These are phyloP conservation scores for Chitala chitala DNA, from an alignment of 2,113 vertebrate genomes.

Conservation along the genomic window DNA sequence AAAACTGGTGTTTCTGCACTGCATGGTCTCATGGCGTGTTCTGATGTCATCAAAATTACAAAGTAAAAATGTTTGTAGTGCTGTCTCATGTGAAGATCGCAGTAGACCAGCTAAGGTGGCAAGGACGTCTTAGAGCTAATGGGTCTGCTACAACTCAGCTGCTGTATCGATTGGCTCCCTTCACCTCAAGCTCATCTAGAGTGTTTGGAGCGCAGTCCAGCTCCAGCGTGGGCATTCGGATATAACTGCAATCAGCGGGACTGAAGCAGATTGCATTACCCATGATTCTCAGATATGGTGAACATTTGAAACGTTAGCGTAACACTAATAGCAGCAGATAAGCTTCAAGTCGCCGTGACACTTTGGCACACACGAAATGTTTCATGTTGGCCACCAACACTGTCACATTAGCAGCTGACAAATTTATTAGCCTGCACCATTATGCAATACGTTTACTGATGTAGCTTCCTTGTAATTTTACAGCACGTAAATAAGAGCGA, in stretches of 20 bases:
- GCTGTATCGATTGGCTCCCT: no score
- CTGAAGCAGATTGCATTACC: neutral
- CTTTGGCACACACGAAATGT: neutral
- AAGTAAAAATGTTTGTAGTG: neutral
- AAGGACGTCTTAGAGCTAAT: no score
- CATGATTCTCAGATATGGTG: no score
- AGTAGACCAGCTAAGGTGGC: no score
- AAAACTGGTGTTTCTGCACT: neutral
- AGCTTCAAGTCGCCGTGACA: neutral
- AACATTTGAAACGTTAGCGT: no score
- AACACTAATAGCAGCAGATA: no score
- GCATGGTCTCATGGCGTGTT: neutral
- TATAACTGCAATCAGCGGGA: neutral
- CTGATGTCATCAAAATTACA: slow-evolving; percentile 1
- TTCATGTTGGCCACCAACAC: neutral
- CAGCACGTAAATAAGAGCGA: neutral
- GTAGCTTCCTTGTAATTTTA: neutral
- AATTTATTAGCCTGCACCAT: slow-evolving; percentile 5
- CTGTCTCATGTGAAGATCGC: neutral
- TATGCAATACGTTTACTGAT: neutral
- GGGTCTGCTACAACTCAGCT: no score
- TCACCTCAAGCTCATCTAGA: no score
- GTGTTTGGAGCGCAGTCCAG: no score
- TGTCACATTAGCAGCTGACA: neutral
- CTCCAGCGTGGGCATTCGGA: neutral